Base-by-base conservation (phyloP, 1,140 invertebrate genomes). In the Calephelis nemesis region DNA sequence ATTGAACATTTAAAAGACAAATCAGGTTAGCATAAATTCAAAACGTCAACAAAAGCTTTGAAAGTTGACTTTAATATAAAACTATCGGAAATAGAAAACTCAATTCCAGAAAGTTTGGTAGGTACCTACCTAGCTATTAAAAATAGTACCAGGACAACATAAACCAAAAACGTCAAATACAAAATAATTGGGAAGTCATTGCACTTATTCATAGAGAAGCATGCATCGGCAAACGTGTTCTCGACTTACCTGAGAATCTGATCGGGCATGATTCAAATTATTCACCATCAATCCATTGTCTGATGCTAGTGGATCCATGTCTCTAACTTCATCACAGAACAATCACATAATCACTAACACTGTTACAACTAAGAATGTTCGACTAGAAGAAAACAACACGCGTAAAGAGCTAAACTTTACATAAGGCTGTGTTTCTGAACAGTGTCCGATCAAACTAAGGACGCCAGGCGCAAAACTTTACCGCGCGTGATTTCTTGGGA, bases 391-490 rank as follows among this genome's bases (percentile, higher is more conserved):
- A 40, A 42, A 42, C 30, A 42, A 42, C 58, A 60, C 58, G 58
- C 58, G 58, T 60, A 52, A 10, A 19, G 8, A 13, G 49, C 8
- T 19, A 54, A 54, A 8, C 58, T 60, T 60, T 60, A 60, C 58
- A 60, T 79, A 68, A 71, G 62, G 47, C 68, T 68, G 67, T 54
- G 54, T 73, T 67, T 67, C 71, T 71, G 70, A 77, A 70, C 62
- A 66, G 71, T 77, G 82, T 77, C 78, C 79, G 86, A 75, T 80
- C 80, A 83, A 83, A 86, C 77, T 87, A 85, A 87, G 83, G 87
- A 89, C 88, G 89, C 87, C 84, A 86, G 87, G 87, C 86, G 85
- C 30, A 90, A 91, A 91, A 90, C 75, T 90, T 91, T 89, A 83
- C 84, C 87, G 87, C 83, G 85, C 87, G 87, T 88, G 89, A 91